Conservation (phyloP, 2,797 vertebrate species). For the Notolabrus celidotus region DNA sequence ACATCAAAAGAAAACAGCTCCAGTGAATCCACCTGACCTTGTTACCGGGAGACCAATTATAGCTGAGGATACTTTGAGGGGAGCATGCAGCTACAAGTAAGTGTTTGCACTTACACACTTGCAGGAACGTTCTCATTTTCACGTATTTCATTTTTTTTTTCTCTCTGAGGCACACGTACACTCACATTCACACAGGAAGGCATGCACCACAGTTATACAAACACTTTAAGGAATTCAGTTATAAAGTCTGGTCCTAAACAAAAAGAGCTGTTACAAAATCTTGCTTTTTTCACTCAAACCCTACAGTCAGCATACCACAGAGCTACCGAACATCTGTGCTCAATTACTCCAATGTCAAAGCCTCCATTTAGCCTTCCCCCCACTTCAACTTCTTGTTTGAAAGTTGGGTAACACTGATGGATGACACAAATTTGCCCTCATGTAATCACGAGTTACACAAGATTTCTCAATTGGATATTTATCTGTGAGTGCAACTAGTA, state of each 20-base stretch:
- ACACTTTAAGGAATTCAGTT: slow-evolving; percentile 54
- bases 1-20: not conserved
- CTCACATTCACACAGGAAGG: slow-evolving; percentile 4
- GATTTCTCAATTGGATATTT: slow-evolving; percentile 1
- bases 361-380: slow-evolving; percentile 23
- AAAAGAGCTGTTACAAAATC: slow-evolving; percentile 57
- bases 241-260: slow-evolving; percentile 55
- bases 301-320: slow-evolving; percentile 25
- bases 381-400: slow-evolving; percentile 33
- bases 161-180: slow-evolving; percentile 6
- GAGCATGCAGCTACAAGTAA: slow-evolving; percentile 10
- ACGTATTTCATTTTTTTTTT: not conserved
- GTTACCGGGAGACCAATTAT: slow-evolving; percentile 50
- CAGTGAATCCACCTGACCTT: slow-evolving; percentile 34
- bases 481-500: not conserved
- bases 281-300: slow-evolving; percentile 31
- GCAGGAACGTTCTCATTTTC: not conserved
- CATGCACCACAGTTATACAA: slow-evolving; percentile 27
- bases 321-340: slow-evolving; percentile 62
- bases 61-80: slow-evolving; percentile 21
- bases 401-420: slow-evolving; percentile 31
- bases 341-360: slow-evolving; percentile 54
- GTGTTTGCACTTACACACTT: not conserved
- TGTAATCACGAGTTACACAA: not conserved
- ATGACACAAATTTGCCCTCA: slow-evolving; percentile 20